phyloP scores from a whole-genome alignment of 1,140 invertebrate genomes.

The Vanessa atalanta region DNA sequence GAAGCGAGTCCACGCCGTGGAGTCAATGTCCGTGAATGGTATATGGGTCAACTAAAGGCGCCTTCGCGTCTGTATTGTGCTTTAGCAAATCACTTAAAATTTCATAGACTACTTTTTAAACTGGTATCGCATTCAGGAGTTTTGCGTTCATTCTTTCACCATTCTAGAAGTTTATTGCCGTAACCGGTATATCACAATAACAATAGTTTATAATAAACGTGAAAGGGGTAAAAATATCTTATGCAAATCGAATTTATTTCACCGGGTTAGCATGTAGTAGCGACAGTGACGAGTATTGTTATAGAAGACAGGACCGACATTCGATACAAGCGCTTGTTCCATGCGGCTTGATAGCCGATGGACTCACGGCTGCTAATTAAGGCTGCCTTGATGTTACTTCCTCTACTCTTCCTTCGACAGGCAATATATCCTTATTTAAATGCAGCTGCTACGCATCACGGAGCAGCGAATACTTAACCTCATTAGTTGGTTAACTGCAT shows the following conservation, averaged over 20 bases:
- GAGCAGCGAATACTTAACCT: conserved; percentile 71
- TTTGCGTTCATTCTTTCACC: conserved; percentile 48
- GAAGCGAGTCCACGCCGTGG: conserved; percentile 52
- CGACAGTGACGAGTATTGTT: conserved; percentile 45
- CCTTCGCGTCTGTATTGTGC: conserved; percentile 70
- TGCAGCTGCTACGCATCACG: conserved; percentile 65
- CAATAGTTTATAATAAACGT: conserved; percentile 33
- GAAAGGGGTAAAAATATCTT: conserved; percentile 55
- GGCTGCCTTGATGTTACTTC: conserved; percentile 31
- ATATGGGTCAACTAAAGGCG: conserved; percentile 76
- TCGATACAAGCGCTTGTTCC: conserved; percentile 36
- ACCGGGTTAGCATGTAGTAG: conserved; percentile 36
- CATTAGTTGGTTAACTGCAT: conserved; percentile 73
- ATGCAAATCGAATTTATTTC: conserved; percentile 46
- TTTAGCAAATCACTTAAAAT: conserved; percentile 54
- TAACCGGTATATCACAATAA: conserved; percentile 35
- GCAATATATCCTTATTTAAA: conserved; percentile 56
- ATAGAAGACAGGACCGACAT: conserved; percentile 40
- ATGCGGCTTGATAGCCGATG: conserved; percentile 12
- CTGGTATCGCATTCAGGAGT: conserved; percentile 47
- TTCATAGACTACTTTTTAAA: conserved; percentile 54
- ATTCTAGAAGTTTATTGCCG: conserved; percentile 33
- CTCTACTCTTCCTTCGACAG: conserved; percentile 20
- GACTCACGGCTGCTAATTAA: conserved; percentile 23
- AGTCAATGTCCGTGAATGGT: conserved; percentile 70